These are phyloP conservation scores for Stigmatopora argus DNA, from an alignment of 2,113 vertebrate species.

Conservation along the genomic window DNA sequence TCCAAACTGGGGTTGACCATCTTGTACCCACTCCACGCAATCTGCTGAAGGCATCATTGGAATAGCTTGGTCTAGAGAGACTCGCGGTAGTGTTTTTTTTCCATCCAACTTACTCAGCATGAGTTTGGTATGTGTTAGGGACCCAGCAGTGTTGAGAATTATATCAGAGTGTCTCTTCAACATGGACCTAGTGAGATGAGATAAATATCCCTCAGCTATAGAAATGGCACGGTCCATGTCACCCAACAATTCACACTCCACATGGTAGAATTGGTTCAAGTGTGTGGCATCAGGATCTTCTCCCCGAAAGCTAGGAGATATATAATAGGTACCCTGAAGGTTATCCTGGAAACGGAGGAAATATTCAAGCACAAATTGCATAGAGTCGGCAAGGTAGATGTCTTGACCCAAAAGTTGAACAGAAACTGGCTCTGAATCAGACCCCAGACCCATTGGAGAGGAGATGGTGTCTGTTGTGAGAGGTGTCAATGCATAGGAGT, in stretches of 20 bases:
- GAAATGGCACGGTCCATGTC: conserved; percentile 69
- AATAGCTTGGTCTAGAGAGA: conserved; percentile 69
- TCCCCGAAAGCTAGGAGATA: conserved; percentile 74
- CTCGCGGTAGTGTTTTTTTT: conserved; percentile 54
- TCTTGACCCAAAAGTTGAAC: conserved; percentile 69
- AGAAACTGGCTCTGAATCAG: conserved; percentile 73
- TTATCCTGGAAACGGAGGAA: conserved; percentile 74
- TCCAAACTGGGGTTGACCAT: conserved; percentile 68
- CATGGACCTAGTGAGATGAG: conserved; percentile 65
- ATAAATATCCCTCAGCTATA: conserved; percentile 68
- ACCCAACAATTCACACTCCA: conserved; percentile 74
- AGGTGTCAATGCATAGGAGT: conserved; percentile 70
- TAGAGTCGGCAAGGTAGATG: conserved; percentile 74
- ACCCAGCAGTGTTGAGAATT: conserved; percentile 64
- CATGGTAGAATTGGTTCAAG: conserved; percentile 76
- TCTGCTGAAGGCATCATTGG: conserved; percentile 69
- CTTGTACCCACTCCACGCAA: conserved; percentile 72
- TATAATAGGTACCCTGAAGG: conserved; percentile 68
- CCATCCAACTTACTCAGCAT: conserved; percentile 58
- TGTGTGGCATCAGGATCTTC: conserved; percentile 75
- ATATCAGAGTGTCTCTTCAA: conserved; percentile 64
- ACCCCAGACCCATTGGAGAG: conserved; percentile 75
- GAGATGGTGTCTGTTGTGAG: conserved; percentile 76
- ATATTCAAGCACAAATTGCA: conserved; percentile 78
- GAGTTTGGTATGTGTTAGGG: conserved; percentile 54